These are phyloP conservation scores for Coendou prehensilis DNA, from an alignment of 2,797 vertebrate genomes.

Conservation along the genomic window DNA sequence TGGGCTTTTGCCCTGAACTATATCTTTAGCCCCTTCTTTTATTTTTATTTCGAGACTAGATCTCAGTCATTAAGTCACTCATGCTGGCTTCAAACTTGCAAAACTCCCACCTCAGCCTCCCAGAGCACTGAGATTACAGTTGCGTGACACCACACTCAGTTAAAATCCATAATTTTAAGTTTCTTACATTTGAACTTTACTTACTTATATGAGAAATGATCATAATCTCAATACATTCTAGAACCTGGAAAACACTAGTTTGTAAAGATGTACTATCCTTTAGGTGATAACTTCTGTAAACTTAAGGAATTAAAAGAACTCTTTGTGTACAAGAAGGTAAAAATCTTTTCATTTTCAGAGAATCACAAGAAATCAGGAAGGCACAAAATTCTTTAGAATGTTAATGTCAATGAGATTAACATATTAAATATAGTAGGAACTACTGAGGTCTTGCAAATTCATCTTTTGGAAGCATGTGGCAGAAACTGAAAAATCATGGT, in stretches of 20 bases:
- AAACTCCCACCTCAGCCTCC: neutral
- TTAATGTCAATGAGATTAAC: slow-evolving; percentile 3
- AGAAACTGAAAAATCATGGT: slow-evolving; percentile 51
- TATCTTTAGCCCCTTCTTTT: neutral
- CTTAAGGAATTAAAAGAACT: neutral
- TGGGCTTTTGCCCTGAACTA: neutral
- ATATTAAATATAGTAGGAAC: slow-evolving; percentile 6
- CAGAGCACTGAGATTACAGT: neutral
- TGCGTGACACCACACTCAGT: neutral
- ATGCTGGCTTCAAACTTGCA: neutral
- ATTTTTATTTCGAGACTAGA: neutral
- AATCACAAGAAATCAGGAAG: slow-evolving; percentile 43
- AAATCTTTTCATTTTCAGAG: slow-evolving; percentile 17
- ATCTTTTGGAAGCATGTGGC: neutral
- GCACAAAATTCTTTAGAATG: slow-evolving; percentile 39
- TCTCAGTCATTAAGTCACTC: neutral
- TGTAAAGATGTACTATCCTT: neutral
- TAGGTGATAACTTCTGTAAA: neutral
- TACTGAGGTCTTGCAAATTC: slow-evolving; percentile 3
- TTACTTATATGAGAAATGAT: neutral
- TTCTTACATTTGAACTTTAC: slow-evolving; percentile 10
- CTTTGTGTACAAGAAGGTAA: neutral
- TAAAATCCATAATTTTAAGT: slow-evolving; percentile 14
- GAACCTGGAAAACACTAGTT: neutral
- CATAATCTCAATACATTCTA: neutral